Percentiles rank a stretch among this genome's conserved stretches.
Conservation (phyloP, 2,797 vertebrate species). For the Sus cebifrons region DNA sequence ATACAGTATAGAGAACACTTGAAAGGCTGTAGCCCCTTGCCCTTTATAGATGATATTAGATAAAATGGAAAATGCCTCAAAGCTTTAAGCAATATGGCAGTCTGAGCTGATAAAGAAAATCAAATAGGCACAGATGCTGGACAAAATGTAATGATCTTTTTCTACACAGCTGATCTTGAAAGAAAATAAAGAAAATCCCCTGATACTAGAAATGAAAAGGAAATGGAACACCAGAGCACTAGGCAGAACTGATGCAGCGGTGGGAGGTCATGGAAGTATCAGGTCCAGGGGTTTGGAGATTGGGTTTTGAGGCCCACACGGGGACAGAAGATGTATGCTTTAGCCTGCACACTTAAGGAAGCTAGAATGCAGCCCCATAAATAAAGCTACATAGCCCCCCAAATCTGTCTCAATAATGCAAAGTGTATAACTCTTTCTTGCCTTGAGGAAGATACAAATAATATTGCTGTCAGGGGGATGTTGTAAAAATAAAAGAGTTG, state of each 20-base stretch:
- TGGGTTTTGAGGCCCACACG: background rate
- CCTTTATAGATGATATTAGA: slow-evolving; percentile 69
- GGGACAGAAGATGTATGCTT: background rate
- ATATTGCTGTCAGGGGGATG: slow-evolving; percentile 5
- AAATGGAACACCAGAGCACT: slow-evolving; percentile 21
- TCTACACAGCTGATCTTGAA: slow-evolving; percentile 48
- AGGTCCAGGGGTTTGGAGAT: background rate
- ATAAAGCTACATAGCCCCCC: background rate
- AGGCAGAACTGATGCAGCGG: background rate
- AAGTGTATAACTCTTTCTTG: background rate
- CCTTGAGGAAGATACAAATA: slow-evolving; percentile 46
- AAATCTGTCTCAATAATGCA: background rate
- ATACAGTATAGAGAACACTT: slow-evolving; percentile 60
- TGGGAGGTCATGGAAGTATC: background rate
- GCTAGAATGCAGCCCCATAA: background rate
- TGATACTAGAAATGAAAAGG: slow-evolving; percentile 46
- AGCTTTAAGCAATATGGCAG: slow-evolving; percentile 60
- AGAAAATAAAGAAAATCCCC: slow-evolving; percentile 56
- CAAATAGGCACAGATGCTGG: slow-evolving; percentile 58
- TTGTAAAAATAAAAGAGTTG: slow-evolving; percentile 36
- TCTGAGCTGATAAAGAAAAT: slow-evolving; percentile 69
- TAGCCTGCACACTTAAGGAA: background rate
- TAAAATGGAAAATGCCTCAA: slow-evolving; percentile 71
- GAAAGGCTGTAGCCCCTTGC: slow-evolving; percentile 34
- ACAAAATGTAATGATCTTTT: slow-evolving; percentile 53